Evolutionary conservation across 2,888 invertebrate genomes (phyloP), one percentile per base, ranked within the genome.

Genomic region (Coenonympha arcania): DNA sequence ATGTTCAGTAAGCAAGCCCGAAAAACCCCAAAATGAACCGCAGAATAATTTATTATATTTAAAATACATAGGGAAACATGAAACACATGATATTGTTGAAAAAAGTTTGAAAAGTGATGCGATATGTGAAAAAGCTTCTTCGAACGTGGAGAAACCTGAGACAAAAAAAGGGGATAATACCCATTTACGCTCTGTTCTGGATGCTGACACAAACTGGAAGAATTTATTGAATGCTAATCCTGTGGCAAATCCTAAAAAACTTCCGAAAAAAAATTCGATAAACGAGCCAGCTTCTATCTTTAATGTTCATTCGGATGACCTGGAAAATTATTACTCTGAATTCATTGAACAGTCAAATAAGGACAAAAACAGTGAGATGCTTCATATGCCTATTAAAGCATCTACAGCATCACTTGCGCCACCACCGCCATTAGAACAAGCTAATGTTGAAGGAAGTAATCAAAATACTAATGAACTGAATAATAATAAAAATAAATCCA

Each of bases 161-260:
- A 11, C 6, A 18, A 24, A 20, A 30, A 4, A 9, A 18, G 8
- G 6, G 4, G 36, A 37, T 11, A 30, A 37, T 37, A 9, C 8
- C 4, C 30, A 33, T 26, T 28, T 51, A 36, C 34, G 48, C 3
- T 4, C 26, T 5, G 5, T 6, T 16, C n/a, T 36, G 34, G 54
- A 52, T 15, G 15, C 5, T 28, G 56, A 55, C 6, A 60, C 48
- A 26, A 41, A 15, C n/a, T 31, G 13, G 16, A 59, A 53, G 33
- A 73, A 67, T 54, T 54, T 76, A n/a, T 58, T 75, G 2, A 76
- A 80, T 63, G 59, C 64, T 18, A 76, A 66, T 62, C 85, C 85
- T 30, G 85, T 82, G n/a, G 67, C 76, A 24, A 79, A 82, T 57
- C 85, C 85, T 4, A 85, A 78, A 64, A 72, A 78, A 63, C 61